Evolutionary conservation across 2,113 vertebrate genomes (phyloP).

Genomic region (Anarhynchus alexandrinus): DNA sequence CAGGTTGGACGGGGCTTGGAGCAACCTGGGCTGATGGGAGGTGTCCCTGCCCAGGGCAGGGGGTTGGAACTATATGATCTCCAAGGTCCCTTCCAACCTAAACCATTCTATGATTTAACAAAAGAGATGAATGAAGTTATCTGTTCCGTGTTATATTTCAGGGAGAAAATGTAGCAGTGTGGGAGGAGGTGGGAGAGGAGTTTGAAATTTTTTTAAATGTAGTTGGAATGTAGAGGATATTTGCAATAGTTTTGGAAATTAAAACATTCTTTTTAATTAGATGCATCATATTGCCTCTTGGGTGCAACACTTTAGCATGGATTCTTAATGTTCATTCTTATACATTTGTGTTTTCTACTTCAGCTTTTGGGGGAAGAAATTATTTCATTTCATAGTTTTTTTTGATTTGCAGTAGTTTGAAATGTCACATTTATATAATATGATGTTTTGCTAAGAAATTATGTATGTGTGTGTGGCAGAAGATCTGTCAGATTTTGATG

Average conservation of each 20-base stretch:
- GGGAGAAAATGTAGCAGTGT: neutral
- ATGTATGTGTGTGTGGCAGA: neutral
- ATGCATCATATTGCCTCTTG: neutral
- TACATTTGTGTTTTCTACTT: neutral
- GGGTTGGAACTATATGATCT: neutral
- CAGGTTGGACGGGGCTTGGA: accelerated
- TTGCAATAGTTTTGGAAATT: neutral
- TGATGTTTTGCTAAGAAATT: neutral
- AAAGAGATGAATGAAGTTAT: neutral
- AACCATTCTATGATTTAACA: neutral
- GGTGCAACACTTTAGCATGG: neutral
- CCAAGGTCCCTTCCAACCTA: neutral
- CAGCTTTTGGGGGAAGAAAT: neutral
- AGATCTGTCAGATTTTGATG: neutral
- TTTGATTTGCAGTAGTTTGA: neutral
- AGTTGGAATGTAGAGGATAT: neutral
- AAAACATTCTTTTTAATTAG: neutral
- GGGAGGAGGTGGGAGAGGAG: neutral
- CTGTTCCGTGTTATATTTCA: neutral
- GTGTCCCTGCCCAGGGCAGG: neutral
- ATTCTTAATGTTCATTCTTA: neutral
- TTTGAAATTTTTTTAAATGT: neutral
- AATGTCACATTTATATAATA: neutral
- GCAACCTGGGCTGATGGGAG: accelerated
- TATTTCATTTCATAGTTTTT: neutral